Base-by-base conservation (phyloP, 2,888 invertebrate species). In the Trissolcus brochymenae region DNA sequence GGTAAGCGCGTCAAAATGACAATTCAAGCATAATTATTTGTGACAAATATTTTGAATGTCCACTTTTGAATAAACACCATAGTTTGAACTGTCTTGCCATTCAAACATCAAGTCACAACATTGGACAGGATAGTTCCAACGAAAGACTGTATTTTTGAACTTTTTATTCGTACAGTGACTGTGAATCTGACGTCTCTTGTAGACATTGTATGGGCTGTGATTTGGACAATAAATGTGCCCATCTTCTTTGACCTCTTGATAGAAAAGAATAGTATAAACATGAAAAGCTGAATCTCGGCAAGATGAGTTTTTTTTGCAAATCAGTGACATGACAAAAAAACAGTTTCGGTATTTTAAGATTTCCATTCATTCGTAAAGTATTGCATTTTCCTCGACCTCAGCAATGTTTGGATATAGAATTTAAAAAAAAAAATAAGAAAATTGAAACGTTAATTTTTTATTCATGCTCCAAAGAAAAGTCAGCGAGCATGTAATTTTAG, bases 21-120 rank as follows among this genome's bases (percentile, higher is more conserved):
- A 62, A 62, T 57, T 14, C n/a, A 41, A 2, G 49, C 16, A 56
- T 73, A 75, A 71, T 75, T 75, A 66, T 72, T 78, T 55, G 51
- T 72, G 66, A 56, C 61, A 72, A 76, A 68, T 64, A 62, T 70
- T 68, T 59, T 6, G 54, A 79, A 78, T 65, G 80, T 80, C 80
- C 79, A 79, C 66, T 9, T 29, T 70, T 79, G 35, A 35, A 35
- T 79, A 61, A 76, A 74, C 74, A 66, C 78, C 68, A 72, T 76
- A 62, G 65, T 61, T 46, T 66, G 59, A 49, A 60, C 62, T 76
- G 80, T 81, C 82, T 81, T 85, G 84, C 84, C 84, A 80, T 73
- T 85, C 85, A 84, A 86, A 81, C 79, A 76, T 77, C 80, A 65
- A 81, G 81, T 84, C 78, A 70, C 70, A 73, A 76, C 79, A 79